Conservation (phyloP, 92 coral and sea anemone genomes). For the Hydrozoanthus gracilis region DNA sequence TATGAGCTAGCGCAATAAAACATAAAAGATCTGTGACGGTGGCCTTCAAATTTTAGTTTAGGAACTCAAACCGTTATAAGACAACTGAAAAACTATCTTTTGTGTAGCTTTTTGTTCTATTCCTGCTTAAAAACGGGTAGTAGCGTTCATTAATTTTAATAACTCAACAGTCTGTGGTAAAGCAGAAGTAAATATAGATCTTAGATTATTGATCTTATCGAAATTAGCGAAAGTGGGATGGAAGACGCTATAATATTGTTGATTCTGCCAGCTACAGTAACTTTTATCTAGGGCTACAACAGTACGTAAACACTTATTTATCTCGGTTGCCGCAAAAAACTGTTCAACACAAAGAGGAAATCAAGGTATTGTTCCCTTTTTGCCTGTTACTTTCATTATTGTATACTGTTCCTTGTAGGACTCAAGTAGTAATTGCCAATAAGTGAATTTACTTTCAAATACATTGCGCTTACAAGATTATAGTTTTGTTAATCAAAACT, state of each 20-base stretch:
- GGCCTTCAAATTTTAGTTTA: not conserved
- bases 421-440: too few species aligned
- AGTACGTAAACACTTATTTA: not conserved
- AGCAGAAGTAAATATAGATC: slow-evolving; percentile 1
- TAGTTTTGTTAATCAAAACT: not conserved
- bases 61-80: not conserved
- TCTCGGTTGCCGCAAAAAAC: not conserved
- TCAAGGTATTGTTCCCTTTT: not conserved
- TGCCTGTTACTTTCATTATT: not conserved
- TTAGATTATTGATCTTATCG: slow-evolving; percentile 35
- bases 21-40: not conserved
- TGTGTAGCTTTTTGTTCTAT: not conserved
- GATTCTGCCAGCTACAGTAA: not conserved
- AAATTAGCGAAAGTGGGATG: slow-evolving; percentile 23
- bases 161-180: slow-evolving; percentile 40
- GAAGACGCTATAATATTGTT: slow-evolving; percentile 27
- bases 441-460: not conserved
- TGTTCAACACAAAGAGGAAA: not conserved
- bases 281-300: not conserved
- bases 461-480: not conserved
- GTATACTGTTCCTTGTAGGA: not conserved
- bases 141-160: slow-evolving; percentile 36
- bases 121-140: slow-evolving; percentile 8
- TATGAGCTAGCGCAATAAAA: not conserved
- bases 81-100: not conserved